Conservation (phyloP, 2,113 vertebrate species). For the Pterocles burchelli region DNA sequence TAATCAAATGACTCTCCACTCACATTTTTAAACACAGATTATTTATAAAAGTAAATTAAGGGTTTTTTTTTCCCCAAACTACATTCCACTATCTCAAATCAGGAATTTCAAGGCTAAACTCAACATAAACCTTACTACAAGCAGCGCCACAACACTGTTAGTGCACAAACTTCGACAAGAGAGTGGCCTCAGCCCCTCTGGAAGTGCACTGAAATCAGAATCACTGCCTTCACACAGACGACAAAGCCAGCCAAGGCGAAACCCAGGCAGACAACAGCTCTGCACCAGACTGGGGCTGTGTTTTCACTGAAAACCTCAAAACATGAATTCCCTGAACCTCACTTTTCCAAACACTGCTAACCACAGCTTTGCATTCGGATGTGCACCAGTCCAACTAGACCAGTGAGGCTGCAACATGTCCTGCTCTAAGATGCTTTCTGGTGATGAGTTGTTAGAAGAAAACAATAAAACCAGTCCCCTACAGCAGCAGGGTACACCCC, state of each 20-base stretch:
- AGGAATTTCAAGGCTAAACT: constrained; percentile 12
- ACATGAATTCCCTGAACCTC: accelerated
- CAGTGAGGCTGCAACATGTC: not conserved
- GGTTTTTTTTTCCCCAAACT: not conserved
- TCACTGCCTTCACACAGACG: accelerated
- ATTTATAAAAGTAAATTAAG: not conserved
- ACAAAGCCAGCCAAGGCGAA: not conserved
- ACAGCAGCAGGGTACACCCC: not conserved
- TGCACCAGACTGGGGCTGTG: not conserved
- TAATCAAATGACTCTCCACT: not conserved
- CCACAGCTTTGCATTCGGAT: not conserved
- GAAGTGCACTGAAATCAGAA: not conserved
- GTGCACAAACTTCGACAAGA: not conserved
- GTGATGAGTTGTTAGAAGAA: not conserved
- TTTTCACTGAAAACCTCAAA: not conserved
- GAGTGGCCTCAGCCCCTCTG: not conserved
- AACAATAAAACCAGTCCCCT: not conserved
- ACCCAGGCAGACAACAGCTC: not conserved
- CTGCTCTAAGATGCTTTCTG: not conserved
- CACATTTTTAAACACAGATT: not conserved
- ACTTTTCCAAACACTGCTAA: not conserved
- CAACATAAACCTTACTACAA: not conserved
- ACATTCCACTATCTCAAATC: not conserved
- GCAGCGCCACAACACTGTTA: not conserved
- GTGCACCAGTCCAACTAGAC: accelerated